Percentiles rank a stretch among this genome's conserved stretches.
Evolutionary conservation across 2,113 vertebrate genomes (phyloP).

Genomic region (Microcebus ravelobensis): DNA sequence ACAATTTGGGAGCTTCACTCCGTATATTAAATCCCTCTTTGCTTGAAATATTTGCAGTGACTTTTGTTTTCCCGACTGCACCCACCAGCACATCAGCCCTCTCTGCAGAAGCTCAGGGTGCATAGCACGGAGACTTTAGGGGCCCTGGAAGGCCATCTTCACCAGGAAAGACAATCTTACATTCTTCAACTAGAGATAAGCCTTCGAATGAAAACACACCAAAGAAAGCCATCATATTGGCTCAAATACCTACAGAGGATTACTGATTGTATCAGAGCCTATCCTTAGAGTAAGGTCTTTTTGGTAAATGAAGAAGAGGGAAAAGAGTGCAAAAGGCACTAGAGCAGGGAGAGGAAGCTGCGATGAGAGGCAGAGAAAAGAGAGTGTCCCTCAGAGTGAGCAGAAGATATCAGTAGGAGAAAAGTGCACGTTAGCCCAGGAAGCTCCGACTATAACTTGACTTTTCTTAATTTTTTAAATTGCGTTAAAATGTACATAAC

Average conservation of each 20-base stretch:
- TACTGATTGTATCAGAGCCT: not conserved
- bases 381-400: not conserved
- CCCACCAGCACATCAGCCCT: not conserved
- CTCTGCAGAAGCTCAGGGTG: not conserved
- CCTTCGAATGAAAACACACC: not conserved
- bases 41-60: not conserved
- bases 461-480: not conserved
- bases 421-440: not conserved
- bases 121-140: not conserved
- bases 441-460: not conserved
- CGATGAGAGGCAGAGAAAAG: not conserved
- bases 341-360: too few relatives aligned
- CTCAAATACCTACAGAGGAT: not conserved
- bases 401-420: not conserved
- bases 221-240: not conserved
- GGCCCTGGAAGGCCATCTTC: not conserved
- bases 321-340: not conserved
- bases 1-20: not conserved
- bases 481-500: not conserved
- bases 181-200: conserved; percentile 6
- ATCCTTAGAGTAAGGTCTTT: not conserved
- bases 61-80: not conserved
- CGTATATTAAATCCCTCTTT: not conserved
- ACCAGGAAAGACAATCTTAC: not conserved
- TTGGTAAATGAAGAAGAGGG: not conserved